Evolutionary conservation across 2,113 vertebrate genomes (phyloP).

Genomic region (Peromyscus californicus): DNA sequence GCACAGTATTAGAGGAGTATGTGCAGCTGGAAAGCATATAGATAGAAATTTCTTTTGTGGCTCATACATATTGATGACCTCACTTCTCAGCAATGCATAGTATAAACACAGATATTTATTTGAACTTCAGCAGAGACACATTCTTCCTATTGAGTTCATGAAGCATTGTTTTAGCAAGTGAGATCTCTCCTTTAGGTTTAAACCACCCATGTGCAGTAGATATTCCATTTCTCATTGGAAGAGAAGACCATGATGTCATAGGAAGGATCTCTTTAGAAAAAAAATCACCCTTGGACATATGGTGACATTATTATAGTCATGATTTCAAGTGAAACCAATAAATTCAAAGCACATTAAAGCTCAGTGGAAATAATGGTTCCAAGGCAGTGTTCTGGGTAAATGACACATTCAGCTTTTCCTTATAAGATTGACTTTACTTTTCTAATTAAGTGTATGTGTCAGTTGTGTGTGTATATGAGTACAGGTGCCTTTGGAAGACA

Average conservation of each 20-base stretch:
- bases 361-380: background rate
- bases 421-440: background rate
- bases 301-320: background rate
- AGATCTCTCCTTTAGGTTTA: background rate
- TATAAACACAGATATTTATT: background rate
- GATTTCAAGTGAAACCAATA: background rate
- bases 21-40: background rate
- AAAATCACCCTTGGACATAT: background rate
- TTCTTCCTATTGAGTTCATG: background rate
- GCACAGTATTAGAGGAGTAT: background rate
- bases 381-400: accelerated
- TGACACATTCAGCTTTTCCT: background rate
- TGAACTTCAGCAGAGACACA: background rate
- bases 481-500: background rate
- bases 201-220: too few relatives aligned
- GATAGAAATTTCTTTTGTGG: background rate
- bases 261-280: background rate
- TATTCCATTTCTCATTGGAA: background rate
- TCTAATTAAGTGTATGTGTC: background rate
- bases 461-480: background rate
- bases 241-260: background rate
- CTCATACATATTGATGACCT: background rate
- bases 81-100: background rate
- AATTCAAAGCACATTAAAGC: background rate
- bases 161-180: background rate